Percentiles rank a stretch among this genome's conserved stretches.
Evolutionary conservation across 2,888 invertebrate species (phyloP).

Genomic region (Patella ulyssiponensis): DNA sequence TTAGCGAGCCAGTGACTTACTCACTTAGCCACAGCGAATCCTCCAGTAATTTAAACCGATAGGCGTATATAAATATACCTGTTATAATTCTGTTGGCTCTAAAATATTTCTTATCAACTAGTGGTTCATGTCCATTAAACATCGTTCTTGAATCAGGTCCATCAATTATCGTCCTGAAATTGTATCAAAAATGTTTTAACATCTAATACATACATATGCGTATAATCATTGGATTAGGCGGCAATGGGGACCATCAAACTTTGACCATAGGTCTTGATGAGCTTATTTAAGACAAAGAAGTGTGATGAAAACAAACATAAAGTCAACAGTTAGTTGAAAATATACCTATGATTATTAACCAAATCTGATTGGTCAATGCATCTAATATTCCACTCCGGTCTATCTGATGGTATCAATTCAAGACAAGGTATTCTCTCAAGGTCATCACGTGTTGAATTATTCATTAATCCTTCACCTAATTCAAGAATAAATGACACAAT

Average conservation of each 20-base stretch:
- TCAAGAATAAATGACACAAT: no score
- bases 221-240: no score
- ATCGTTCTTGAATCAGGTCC: conserved; percentile 12
- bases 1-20: no score
- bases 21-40: no score
- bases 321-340: no score
- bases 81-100: conserved; percentile 41
- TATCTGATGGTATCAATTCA: conserved; percentile 39
- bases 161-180: conserved; percentile 18
- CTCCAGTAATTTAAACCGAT: no score
- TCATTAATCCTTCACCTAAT: conserved; percentile 2
- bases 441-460: conserved; percentile 33
- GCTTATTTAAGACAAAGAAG: no score
- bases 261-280: no score
- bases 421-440: conserved; percentile 37
- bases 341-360: conserved; percentile 45
- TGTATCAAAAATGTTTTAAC: no score
- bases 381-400: conserved; percentile 39
- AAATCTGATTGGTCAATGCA: conserved; percentile 40
- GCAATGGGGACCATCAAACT: no score
- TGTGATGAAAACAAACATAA: no score
- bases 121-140: conserved; percentile 10
- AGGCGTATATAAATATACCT: conserved; percentile 10
- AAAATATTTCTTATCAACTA: conserved; percentile 31
- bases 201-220: no score